Evolutionary conservation across 2,797 vertebrate species (phyloP).

Genomic region (Oryzias dopingdopingensis): DNA sequence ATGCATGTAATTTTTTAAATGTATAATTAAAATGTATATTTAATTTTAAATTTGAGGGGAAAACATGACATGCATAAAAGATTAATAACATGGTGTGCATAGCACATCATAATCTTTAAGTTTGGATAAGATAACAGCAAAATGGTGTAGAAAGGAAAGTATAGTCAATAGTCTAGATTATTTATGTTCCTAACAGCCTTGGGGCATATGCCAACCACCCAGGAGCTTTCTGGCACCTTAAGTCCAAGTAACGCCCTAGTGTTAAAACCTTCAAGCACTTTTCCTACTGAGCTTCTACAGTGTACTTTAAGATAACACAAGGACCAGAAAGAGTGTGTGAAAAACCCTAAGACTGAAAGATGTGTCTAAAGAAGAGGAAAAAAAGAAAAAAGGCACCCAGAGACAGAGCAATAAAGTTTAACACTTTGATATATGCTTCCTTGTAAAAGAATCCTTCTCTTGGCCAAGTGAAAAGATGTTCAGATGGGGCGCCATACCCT

Average conservation of each 20-base stretch:
- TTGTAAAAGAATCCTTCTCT: constrained; percentile 25
- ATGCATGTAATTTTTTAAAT: too few species aligned
- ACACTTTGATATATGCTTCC: constrained; percentile 41
- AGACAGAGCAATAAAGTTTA: constrained; percentile 34
- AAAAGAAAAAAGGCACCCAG: not conserved
- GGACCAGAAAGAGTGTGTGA: constrained; percentile 14
- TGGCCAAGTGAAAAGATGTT: constrained; percentile 40
- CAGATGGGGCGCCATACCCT: constrained; percentile 42
- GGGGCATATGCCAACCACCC: constrained; percentile 27
- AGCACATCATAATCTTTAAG: not conserved
- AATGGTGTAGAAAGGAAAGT: not conserved
- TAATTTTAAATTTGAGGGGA: too few species aligned
- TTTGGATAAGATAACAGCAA: constrained; percentile 12
- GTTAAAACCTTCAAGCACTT: constrained; percentile 27
- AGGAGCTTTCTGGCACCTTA: constrained; percentile 36
- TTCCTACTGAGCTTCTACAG: constrained; percentile 11
- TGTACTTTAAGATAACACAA: constrained; percentile 15
- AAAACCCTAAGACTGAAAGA: constrained; percentile 13
- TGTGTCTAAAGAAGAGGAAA: not conserved
- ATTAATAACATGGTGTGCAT: not conserved
- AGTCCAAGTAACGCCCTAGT: constrained; percentile 44
- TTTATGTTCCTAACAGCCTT: constrained; percentile 17
- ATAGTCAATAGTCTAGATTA: too few species aligned
- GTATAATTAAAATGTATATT: too few species aligned
- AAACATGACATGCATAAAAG: too few species aligned